Conservation (phyloP, 2,797 vertebrate genomes). For the Orientallactaga sibirica region DNA sequence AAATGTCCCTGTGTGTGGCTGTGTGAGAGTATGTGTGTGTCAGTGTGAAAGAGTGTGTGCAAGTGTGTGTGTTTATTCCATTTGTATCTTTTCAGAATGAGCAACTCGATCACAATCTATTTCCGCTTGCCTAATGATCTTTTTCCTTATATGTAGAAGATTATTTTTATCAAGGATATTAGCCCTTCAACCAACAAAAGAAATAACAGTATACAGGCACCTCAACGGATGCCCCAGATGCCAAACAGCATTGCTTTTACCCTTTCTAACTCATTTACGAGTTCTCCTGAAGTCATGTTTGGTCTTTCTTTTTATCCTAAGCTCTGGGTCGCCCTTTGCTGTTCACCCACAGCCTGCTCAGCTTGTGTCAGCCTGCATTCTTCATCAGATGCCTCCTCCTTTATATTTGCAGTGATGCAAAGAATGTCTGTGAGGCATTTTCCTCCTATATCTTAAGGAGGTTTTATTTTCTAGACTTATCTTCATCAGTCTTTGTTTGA, state of each 20-base stretch:
- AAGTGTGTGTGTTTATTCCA: not conserved
- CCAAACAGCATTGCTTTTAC: not conserved
- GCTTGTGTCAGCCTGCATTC: not conserved
- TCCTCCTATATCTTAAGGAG: not conserved
- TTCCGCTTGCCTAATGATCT: not conserved
- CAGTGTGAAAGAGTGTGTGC: not conserved
- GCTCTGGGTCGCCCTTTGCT: not conserved
- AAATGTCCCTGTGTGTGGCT: not conserved
- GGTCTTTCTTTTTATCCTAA: not conserved
- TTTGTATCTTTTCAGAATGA: conserved; percentile 1
- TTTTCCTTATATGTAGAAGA: not conserved
- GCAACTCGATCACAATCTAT: conserved; percentile 3
- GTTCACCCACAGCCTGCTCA: not conserved
- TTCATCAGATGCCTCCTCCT: not conserved
- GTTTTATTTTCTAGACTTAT: not conserved
- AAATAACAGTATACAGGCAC: not conserved
- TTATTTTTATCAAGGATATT: conserved; percentile 39
- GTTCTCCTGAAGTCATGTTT: not conserved
- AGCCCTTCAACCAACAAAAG: not conserved
- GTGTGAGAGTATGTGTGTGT: not conserved
- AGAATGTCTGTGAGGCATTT: not conserved
- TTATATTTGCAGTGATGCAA: not conserved
- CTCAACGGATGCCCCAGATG: not conserved
- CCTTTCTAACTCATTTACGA: not conserved
- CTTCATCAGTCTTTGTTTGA: conserved; percentile 15